Percentiles rank a stretch among this genome's conserved stretches.
Evolutionary conservation across 2,113 vertebrate genomes (phyloP).

Genomic region (Lagopus leucura): DNA sequence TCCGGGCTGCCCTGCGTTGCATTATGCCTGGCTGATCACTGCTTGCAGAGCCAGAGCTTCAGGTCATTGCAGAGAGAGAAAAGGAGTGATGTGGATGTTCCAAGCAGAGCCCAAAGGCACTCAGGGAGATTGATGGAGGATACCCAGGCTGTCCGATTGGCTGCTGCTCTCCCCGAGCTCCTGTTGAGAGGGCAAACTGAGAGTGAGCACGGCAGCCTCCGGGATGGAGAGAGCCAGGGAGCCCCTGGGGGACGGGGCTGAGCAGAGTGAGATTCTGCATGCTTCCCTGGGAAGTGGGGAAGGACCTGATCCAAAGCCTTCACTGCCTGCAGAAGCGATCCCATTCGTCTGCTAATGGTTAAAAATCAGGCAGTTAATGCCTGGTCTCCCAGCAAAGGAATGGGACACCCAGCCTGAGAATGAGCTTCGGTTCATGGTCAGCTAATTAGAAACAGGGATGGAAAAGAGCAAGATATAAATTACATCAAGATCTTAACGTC

Average conservation of each 20-base stretch:
- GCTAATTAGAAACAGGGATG: neutral
- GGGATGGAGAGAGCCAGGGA: neutral
- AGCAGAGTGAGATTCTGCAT: neutral
- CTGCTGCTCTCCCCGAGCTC: conserved; percentile 8
- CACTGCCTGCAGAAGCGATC: neutral
- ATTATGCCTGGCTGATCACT: conserved; percentile 76
- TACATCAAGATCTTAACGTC: fast-evolving
- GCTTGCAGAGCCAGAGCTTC: conserved; percentile 77
- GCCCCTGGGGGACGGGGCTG: fast-evolving
- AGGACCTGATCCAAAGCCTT: neutral
- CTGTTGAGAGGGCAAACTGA: conserved; percentile 39
- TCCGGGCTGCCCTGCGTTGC: conserved; percentile 73
- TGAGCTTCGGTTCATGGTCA: neutral
- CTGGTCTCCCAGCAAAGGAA: neutral
- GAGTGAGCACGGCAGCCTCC: neutral
- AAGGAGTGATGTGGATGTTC: conserved; percentile 58
- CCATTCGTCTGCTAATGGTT: neutral
- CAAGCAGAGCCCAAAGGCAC: conserved; percentile 32
- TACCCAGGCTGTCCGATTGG: conserved; percentile 61
- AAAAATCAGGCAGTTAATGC: neutral
- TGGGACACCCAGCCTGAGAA: neutral
- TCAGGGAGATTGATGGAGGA: conserved; percentile 60
- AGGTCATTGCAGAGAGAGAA: conserved; percentile 73
- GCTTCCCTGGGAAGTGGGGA: neutral
- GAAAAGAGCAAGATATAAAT: neutral